Evolutionary conservation across 2,888 invertebrate species (phyloP).

Genomic region (Entomobrya multifasciata): DNA sequence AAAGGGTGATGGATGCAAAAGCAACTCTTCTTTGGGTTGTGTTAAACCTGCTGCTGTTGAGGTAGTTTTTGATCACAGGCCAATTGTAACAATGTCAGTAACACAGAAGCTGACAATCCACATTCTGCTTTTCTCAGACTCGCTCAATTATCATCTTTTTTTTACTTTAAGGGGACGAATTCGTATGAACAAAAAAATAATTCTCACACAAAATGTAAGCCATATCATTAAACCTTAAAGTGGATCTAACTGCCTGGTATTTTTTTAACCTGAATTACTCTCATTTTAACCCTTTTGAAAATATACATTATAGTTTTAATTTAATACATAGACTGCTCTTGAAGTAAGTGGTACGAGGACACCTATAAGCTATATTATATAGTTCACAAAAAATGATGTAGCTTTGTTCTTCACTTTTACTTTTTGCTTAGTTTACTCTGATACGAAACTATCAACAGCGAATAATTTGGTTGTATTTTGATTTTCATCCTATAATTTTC

Average conservation of each 20-base stretch:
- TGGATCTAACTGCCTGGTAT: slow-evolving; percentile 9
- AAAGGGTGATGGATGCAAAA: slow-evolving; percentile 1
- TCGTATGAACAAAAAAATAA: slow-evolving; percentile 12
- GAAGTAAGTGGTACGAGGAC: neutral
- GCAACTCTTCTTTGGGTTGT: neutral
- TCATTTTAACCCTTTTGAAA: neutral
- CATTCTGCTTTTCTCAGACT: neutral
- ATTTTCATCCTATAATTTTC: slow-evolving; percentile 54
- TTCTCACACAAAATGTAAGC: slow-evolving; percentile 56
- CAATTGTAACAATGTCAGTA: slow-evolving; percentile 30
- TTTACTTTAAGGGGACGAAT: neutral
- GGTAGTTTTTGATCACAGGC: slow-evolving; percentile 20
- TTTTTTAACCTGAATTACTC: too few relatives aligned
- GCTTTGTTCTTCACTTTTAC: too few relatives aligned
- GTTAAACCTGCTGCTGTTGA: slow-evolving; percentile 53
- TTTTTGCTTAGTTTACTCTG: too few relatives aligned
- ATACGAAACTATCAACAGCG: slow-evolving; percentile 3
- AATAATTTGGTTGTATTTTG: neutral
- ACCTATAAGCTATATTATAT: neutral
- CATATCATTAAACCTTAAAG: slow-evolving; percentile 41
- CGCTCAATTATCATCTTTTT: slow-evolving; percentile 16
- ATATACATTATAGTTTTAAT: neutral
- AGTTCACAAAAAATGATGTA: neutral
- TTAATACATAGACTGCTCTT: neutral
- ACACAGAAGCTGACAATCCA: slow-evolving; percentile 36